These are phyloP conservation scores for Mus spretus DNA, from an alignment of 2,797 vertebrate genomes.

Conservation along the genomic window DNA sequence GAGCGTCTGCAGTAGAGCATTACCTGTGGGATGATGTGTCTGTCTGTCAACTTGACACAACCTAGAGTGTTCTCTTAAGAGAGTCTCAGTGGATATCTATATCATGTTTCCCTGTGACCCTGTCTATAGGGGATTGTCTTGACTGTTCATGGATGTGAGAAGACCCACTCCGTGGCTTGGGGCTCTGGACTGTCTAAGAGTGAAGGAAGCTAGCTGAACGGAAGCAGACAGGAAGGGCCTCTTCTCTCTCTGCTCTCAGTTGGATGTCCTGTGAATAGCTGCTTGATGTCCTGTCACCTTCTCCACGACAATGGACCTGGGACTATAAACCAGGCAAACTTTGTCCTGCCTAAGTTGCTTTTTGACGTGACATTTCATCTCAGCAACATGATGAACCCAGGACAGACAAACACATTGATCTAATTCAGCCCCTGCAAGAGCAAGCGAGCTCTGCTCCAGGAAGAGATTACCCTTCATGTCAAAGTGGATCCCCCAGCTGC, in stretches of 20 bases:
- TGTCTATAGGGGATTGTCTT: not conserved
- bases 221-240: not conserved
- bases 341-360: not conserved
- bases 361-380: not conserved
- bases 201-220: not conserved
- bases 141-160: not conserved
- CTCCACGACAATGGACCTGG: not conserved
- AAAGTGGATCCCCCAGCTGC: not conserved
- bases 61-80: not conserved
- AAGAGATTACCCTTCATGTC: not conserved
- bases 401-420: not conserved
- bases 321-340: not conserved
- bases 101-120: not conserved
- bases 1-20: not conserved
- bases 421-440: not conserved
- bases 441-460: not conserved
- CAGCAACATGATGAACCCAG: not conserved
- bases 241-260: not conserved
- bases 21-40: rapidly evolving
- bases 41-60: not conserved
- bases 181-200: not conserved
- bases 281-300: not conserved
- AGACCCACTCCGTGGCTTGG: not conserved
- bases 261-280: not conserved
- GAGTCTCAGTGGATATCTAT: not conserved